Evolutionary conservation across 1,140 invertebrate genomes (phyloP).

Genomic region (Scaptomyza graminum): DNA sequence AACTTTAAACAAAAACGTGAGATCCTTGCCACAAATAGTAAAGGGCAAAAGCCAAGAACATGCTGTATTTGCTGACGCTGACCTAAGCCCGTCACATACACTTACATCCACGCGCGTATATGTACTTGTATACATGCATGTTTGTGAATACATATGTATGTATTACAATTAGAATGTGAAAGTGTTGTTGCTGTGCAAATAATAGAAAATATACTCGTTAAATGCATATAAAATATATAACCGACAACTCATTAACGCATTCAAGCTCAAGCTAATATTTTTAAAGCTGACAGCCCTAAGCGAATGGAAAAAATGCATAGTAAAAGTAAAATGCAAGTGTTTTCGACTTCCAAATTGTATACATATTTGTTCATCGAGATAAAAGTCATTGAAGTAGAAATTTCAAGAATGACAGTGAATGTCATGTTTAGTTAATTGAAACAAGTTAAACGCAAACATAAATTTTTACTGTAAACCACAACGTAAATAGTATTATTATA

Average conservation of each 20-base stretch:
- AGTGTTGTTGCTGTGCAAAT: slow-evolving; percentile 69
- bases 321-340: slow-evolving; percentile 21
- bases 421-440: not conserved
- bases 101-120: slow-evolving; percentile 23
- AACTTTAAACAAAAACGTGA: not conserved
- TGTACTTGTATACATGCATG: slow-evolving; percentile 22
- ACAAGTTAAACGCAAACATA: not conserved
- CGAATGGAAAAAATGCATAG: slow-evolving; percentile 21
- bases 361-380: not conserved
- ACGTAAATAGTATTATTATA: not conserved
- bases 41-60: slow-evolving; percentile 16
- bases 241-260: not conserved
- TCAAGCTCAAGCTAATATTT: not conserved
- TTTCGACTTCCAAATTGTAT: slow-evolving; percentile 13
- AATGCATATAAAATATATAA: slow-evolving; percentile 21
- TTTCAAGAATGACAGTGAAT: not conserved
- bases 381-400: not conserved
- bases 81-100: slow-evolving; percentile 66
- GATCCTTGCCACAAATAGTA: not conserved
- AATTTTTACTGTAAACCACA: not conserved
- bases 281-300: slow-evolving; percentile 28
- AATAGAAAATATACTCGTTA: slow-evolving; percentile 32
- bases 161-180: slow-evolving; percentile 61
- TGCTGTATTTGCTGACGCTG: slow-evolving; percentile 52
- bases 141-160: slow-evolving; percentile 1